These are phyloP conservation scores for Sisor rabdophorus DNA, from an alignment of 2,113 vertebrate species.

Conservation along the genomic window DNA sequence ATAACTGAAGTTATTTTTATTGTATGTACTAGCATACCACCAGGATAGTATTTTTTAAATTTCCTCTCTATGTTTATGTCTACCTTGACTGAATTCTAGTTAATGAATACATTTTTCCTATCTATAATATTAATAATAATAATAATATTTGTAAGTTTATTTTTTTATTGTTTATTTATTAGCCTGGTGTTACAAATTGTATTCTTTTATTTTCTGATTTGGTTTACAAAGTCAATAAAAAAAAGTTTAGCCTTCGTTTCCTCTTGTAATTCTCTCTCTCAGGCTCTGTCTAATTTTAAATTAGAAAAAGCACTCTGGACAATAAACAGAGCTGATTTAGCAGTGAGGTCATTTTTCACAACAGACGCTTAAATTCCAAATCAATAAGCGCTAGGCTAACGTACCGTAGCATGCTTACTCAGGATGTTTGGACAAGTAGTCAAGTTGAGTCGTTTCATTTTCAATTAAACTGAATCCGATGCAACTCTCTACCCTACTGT, in stretches of 20 bases:
- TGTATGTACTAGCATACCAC: background rate
- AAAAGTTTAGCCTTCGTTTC: conserved; percentile 3
- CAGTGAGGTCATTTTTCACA: conserved; percentile 50
- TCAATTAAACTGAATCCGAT: conserved; percentile 30
- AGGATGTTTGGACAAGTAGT: conserved; percentile 34
- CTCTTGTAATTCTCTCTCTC: conserved; percentile 15
- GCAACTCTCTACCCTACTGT: conserved; percentile 17
- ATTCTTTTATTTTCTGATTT: background rate
- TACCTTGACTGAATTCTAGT: no score
- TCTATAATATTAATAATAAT: no score
- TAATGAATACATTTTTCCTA: no score
- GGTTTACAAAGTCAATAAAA: no score
- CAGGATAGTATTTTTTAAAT: background rate
- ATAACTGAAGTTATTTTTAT: background rate
- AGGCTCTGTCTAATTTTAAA: conserved; percentile 36
- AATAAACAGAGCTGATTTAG: conserved; percentile 41
- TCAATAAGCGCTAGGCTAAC: conserved; percentile 47
- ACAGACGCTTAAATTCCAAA: conserved; percentile 53
- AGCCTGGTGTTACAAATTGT: conserved; percentile 1
- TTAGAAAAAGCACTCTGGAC: conserved; percentile 37
- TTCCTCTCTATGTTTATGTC: background rate
- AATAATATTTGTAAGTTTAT: conserved; percentile 22
- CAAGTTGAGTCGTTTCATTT: conserved; percentile 34
- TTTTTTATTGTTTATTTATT: no score
- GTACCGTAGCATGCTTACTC: conserved; percentile 48